A percentile compares a stretch with the other conserved stretches of the same genome.
phyloP scores from a whole-genome alignment of 2,888 invertebrate species.

The Ametastegia equiseti region DNA sequence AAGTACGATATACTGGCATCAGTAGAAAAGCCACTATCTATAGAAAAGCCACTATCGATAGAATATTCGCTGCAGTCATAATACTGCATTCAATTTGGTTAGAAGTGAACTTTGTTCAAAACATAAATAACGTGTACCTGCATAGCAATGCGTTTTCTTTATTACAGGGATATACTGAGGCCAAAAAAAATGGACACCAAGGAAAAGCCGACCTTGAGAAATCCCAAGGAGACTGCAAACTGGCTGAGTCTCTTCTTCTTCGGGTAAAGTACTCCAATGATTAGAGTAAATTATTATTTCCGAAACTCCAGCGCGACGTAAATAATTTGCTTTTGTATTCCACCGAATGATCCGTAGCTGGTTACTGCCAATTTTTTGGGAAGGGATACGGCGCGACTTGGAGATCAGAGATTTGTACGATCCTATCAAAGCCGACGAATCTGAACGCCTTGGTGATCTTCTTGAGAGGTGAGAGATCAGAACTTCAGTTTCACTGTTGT shows the following conservation, averaged over 20 bases:
- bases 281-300: neutral
- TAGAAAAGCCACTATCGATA: too few species aligned
- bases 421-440: conserved; percentile 69
- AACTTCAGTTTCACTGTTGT: neutral
- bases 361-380: conserved; percentile 71
- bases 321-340: too few species aligned
- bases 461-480: conserved; percentile 69
- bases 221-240: conserved; percentile 61
- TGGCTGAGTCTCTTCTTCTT: conserved; percentile 59
- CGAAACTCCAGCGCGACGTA: neutral
- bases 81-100: too few species aligned
- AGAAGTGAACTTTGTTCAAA: too few species aligned
- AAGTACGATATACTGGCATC: too few species aligned
- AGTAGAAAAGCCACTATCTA: too few species aligned
- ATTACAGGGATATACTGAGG: neutral
- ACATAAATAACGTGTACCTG: too few species aligned
- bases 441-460: conserved; percentile 68
- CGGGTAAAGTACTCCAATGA: conserved; percentile 54
- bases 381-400: conserved; percentile 71
- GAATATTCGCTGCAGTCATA: too few species aligned
- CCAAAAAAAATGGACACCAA: conserved; percentile 53
- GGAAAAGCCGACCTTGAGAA: conserved; percentile 48
- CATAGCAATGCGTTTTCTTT: too few species aligned
- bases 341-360: too few species aligned
- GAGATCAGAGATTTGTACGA: conserved; percentile 72